Evolutionary conservation across 2,888 invertebrate species (phyloP), one percentile per base, ranked within the genome.

Genomic region (Malthinus seriepunctatus): DNA sequence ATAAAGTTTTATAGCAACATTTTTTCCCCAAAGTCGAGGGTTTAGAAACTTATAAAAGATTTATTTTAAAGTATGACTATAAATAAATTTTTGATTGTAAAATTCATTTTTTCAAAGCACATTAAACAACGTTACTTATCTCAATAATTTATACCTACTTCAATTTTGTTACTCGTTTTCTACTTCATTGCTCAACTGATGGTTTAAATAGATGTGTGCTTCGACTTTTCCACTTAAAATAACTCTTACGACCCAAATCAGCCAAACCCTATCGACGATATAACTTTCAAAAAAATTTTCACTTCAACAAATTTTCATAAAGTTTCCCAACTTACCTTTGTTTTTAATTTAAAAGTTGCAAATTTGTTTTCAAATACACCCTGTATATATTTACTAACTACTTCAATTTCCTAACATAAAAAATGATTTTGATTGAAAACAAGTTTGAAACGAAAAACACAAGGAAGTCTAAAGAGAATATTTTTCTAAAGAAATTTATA

Each of bases 231-330:
- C 39, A 42, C 11, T 42, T 23, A 42, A 42, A 15, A 42, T 14
- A 42, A 42, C 39, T 23, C 39, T 23, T 23, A 23, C 14, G 39
- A 42, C 39, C n/a, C 23, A 12, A 42, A 23, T n/a, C n/a, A n/a
- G n/a, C n/a, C n/a, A 42, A 42, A 42, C 39, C 39, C 39, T 42
- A 42, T 42, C 39, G n/a, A 42, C 39, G n/a, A 42, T 15, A 23
- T 42, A 42, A 23, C 39, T 14, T 42, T 23, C 12, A 42, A 42
- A 42, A n/a, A 42, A 15, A 15, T 42, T 14, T 42, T 42, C 39
- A 42, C 39, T 42, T 42, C 39, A 42, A 42, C 39, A 42, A 42
- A 42, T 42, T 42, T 42, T 42, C 23, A 15, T 42, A 42, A 42
- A 42, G 23, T 42, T 14, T n/a, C 14, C 10, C 14, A 42, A 42